Base-by-base conservation (phyloP, 2,797 vertebrate species). In the Gymnoscopelus braueri region DNA sequence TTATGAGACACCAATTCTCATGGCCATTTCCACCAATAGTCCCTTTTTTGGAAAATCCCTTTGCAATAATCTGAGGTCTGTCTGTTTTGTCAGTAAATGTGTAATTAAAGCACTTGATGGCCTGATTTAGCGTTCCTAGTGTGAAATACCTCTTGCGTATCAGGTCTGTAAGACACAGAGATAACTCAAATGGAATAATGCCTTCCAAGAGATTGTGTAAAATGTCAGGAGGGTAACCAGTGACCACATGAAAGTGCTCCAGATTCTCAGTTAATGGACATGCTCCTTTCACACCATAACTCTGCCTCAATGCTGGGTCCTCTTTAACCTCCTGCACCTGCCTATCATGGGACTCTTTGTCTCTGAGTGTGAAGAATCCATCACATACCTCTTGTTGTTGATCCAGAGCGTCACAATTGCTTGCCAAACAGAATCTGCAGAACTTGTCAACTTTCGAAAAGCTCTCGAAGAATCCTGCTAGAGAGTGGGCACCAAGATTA, bases 31-130 rank as follows among this genome's bases (percentile, higher is more conserved):
- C 70, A 24, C 70, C 67, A 60, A 54, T 60, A n/a, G 65, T 81
- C 13, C 50, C 52, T 71, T 84, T 88, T 2, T 39, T 56, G 1
- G 70, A 66, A 47, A 70, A 84, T 12, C 1, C 49, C 4, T 77
- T 81, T 47, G 26, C 3, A 13, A 76, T 77, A 0, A 32, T 5
- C 32, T 78, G 71, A 15, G 78, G 78, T 1, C 2, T 14, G 1
- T 87, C 56, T 3, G 73, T 79, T 65, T 70, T 81, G 55, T 83
- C 73, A 11, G 68, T 68, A 15, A 84, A 87, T 48, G 63, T 73
- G 53, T 75, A 84, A 1, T 32, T 19, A 50, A 87, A 79, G 3
- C 2, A 6, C 14, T 7, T 73, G 57, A 80, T 83, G 1, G 52
- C 0, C 23, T 69, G n/a, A 71, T 74, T 78, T 0, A 76, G 63